These are phyloP conservation scores for Melanostoma scalare DNA, from an alignment of 2,888 invertebrate species.

Conservation along the genomic window DNA sequence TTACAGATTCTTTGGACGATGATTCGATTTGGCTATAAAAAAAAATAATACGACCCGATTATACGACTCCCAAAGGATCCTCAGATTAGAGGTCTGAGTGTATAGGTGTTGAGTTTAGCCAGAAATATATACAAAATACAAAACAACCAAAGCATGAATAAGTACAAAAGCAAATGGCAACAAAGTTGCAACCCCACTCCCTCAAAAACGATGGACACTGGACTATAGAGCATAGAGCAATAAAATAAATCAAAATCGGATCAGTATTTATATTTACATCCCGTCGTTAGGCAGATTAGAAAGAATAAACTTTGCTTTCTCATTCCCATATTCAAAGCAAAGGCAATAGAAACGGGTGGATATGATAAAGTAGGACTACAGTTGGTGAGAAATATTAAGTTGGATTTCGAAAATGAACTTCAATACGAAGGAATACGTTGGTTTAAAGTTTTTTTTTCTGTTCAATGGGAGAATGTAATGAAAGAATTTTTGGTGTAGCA, in stretches of 20 bases:
- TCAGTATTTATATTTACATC: constrained; percentile 57
- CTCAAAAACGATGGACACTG: background rate
- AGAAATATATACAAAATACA: constrained; percentile 4
- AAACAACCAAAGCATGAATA: constrained; percentile 39
- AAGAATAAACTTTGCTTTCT: background rate
- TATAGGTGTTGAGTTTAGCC: constrained; percentile 25
- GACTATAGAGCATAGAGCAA: background rate
- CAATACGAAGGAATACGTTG: background rate
- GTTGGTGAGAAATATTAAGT: constrained; percentile 1
- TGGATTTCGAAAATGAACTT: background rate
- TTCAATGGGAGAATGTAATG: background rate
- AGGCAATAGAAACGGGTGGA: background rate
- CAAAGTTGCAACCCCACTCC: constrained; percentile 8
- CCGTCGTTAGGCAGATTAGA: constrained; percentile 45
- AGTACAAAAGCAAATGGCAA: background rate
- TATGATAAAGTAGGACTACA: background rate
- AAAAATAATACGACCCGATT: constrained; percentile 13
- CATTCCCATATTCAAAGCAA: background rate
- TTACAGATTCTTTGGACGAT: constrained; percentile 25
- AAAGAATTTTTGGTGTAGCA: background rate
- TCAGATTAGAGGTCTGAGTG: constrained; percentile 7
- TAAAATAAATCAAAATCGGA: constrained; percentile 62
- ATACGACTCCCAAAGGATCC: constrained; percentile 24
- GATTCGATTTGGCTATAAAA: constrained; percentile 30
- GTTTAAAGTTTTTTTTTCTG: background rate